Conservation (phyloP, 2,113 vertebrate genomes). For the Protobothrops mucrosquamatus region DNA sequence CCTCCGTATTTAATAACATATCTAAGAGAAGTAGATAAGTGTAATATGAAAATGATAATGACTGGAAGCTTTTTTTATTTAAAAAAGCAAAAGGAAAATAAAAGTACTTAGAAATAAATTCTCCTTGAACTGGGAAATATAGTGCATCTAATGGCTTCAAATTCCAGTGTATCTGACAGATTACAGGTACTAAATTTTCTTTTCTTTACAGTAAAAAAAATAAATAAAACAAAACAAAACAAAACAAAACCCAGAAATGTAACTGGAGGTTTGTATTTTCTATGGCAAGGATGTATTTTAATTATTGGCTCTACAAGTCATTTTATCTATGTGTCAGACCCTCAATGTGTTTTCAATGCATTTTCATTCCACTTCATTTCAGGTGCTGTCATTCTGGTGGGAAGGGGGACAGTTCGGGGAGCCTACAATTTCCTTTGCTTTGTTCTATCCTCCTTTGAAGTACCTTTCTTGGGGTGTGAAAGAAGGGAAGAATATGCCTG, state of each 20-base stretch:
- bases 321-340: background rate
- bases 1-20: no score
- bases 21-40: background rate
- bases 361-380: no score
- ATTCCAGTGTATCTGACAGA: background rate
- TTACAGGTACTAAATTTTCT: background rate
- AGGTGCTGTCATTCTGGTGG: no score
- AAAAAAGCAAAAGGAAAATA: background rate
- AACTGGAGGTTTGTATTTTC: background rate
- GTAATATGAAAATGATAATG: background rate
- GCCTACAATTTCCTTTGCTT: no score
- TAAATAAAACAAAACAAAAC: background rate
- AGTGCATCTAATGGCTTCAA: background rate
- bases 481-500: no score
- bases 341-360: no score
- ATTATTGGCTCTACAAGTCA: background rate
- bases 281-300: background rate
- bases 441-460: no score
- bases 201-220: background rate
- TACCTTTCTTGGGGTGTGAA: no score
- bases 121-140: background rate
- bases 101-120: background rate
- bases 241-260: background rate
- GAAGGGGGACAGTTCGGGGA: no score
- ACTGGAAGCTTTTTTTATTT: background rate